Evolutionary conservation across 2,888 invertebrate species (phyloP).

Genomic region (Periphyllus acericola): DNA sequence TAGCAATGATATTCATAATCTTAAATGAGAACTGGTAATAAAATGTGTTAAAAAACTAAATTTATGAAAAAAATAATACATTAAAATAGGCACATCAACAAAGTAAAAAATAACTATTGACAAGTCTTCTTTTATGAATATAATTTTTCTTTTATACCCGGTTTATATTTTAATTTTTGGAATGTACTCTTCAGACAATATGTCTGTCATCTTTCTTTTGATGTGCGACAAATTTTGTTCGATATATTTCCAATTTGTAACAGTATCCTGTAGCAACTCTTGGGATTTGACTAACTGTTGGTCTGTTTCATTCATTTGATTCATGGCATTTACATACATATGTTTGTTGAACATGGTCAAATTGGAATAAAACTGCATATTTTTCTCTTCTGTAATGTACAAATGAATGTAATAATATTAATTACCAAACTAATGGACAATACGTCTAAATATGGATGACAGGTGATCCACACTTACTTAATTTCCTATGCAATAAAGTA

Average conservation of each 20-base stretch:
- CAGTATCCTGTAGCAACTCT: constrained; percentile 49
- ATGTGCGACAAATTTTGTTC: constrained; percentile 55
- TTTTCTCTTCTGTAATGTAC: constrained; percentile 44
- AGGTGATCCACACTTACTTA: constrained; percentile 13
- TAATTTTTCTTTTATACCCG: too few relatives aligned
- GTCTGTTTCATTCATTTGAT: constrained; percentile 48
- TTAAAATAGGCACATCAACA: too few relatives aligned
- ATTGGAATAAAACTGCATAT: constrained; percentile 54
- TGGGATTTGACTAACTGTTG: constrained; percentile 54
- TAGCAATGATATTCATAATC: too few relatives aligned
- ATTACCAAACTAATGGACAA: not conserved
- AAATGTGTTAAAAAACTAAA: too few relatives aligned
- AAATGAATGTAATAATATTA: not conserved
- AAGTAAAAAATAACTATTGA: too few relatives aligned
- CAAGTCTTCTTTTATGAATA: too few relatives aligned
- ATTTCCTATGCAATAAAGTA: constrained; percentile 47
- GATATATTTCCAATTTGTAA: constrained; percentile 47
- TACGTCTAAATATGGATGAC: not conserved
- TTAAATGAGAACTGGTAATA: too few relatives aligned
- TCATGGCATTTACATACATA: constrained; percentile 46
- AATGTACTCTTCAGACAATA: constrained; percentile 51
- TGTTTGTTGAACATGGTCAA: constrained; percentile 31
- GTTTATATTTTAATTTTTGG: constrained; percentile 52
- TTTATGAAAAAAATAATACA: too few relatives aligned
- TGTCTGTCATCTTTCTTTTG: constrained; percentile 38